A percentile compares a stretch with the other conserved stretches of the same genome.
Conservation (phyloP, 2,888 invertebrate genomes). For the Drosophila sordidapex region DNA sequence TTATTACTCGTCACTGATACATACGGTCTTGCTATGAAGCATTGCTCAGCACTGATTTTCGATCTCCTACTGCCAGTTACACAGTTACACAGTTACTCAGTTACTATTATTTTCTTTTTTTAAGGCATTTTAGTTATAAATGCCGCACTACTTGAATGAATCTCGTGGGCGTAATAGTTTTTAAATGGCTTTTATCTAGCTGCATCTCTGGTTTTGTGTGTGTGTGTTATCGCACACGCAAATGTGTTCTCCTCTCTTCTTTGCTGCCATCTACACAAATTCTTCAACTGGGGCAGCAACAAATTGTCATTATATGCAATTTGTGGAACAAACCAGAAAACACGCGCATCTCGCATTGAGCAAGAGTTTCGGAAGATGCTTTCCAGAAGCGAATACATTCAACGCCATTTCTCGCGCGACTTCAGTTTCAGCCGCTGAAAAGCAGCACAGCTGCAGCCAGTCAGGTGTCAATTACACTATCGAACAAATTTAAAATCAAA, state of each 20-base stretch:
- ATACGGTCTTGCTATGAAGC: conserved; percentile 6
- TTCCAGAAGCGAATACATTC: conserved; percentile 31
- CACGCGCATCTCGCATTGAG: conserved; percentile 42
- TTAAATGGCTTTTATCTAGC: conserved; percentile 73
- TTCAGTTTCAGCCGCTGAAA: conserved; percentile 18
- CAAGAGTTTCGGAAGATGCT: conserved; percentile 12
- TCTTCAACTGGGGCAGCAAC: conserved; percentile 29
- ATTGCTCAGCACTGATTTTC: conserved; percentile 47
- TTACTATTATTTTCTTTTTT: conserved; percentile 7
- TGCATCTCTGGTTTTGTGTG: conserved; percentile 26
- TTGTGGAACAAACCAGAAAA: conserved; percentile 47
- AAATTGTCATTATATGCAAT: conserved; percentile 69
- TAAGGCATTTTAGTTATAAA: conserved; percentile 74
- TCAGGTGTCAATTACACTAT: conserved; percentile 45
- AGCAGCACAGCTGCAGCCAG: conserved; percentile 18
- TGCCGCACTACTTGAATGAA: conserved; percentile 78
- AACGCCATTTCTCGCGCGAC: conserved; percentile 29
- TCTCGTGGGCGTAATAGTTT: conserved; percentile 81
- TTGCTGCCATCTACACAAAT: conserved; percentile 1
- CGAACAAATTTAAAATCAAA: background rate
- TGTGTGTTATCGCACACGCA: conserved; percentile 49
- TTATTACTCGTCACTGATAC: conserved; percentile 7
- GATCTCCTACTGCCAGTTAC: conserved; percentile 22
- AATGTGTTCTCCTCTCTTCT: conserved; percentile 12
- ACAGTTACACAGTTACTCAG: background rate